These are phyloP conservation scores for Bathybates hornii DNA, from an alignment of 2,113 vertebrate species.

Conservation along the genomic window DNA sequence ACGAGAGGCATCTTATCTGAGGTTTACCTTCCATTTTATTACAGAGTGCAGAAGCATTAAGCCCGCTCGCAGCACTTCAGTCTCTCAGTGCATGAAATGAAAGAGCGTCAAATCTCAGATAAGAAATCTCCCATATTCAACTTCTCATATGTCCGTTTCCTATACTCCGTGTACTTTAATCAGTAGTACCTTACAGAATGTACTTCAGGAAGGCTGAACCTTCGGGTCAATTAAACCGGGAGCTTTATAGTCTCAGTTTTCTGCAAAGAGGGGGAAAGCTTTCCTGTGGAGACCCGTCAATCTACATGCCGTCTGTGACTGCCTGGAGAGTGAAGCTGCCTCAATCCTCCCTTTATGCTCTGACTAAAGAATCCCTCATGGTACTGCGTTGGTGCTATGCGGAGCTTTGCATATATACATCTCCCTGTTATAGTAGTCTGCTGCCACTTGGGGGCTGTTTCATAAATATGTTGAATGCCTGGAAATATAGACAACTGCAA, in stretches of 20 bases:
- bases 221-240: background rate
- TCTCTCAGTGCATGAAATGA: background rate
- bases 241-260: background rate
- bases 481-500: background rate
- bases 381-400: background rate
- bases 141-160: background rate
- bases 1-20: slow-evolving; percentile 24
- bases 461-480: background rate
- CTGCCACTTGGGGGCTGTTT: background rate
- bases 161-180: background rate
- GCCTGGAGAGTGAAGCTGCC: slow-evolving; percentile 27
- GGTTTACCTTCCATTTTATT: slow-evolving; percentile 48
- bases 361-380: background rate
- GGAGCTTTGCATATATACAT: background rate
- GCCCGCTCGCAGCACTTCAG: background rate
- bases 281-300: slow-evolving; percentile 43
- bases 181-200: background rate
- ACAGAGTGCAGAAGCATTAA: slow-evolving; percentile 21
- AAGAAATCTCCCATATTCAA: background rate
- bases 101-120: slow-evolving; percentile 1
- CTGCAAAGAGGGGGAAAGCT: background rate
- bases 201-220: background rate
- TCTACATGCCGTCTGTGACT: slow-evolving; percentile 44
- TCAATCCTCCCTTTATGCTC: background rate
- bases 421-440: background rate